phyloP scores from a whole-genome alignment of 2,113 vertebrate genomes.

The Dipodomys stephensi region DNA sequence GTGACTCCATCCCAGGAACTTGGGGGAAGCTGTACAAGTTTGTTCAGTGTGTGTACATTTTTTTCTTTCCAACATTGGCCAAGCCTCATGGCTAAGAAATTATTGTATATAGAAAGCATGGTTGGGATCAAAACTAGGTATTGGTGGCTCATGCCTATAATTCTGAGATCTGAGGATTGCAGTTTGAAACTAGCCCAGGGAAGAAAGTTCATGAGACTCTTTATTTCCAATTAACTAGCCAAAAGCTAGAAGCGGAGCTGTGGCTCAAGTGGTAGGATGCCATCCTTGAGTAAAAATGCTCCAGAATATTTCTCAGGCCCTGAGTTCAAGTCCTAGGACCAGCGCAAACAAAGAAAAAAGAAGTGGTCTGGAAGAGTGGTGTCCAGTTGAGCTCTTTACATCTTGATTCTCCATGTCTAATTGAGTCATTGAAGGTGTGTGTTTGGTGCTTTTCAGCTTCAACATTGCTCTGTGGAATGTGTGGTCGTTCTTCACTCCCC shows the following conservation, averaged over 20 bases:
- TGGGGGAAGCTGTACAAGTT: neutral
- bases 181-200: too few relatives aligned
- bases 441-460: conserved; percentile 86
- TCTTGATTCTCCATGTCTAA: neutral
- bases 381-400: neutral
- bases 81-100: neutral
- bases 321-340: too few relatives aligned
- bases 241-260: too few relatives aligned
- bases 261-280: too few relatives aligned
- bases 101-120: fast-evolving
- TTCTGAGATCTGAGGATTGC: too few relatives aligned
- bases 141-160: too few relatives aligned
- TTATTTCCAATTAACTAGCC: too few relatives aligned
- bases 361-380: neutral
- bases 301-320: too few relatives aligned
- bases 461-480: conserved; percentile 95
- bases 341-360: too few relatives aligned
- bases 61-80: neutral
- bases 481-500: conserved; percentile 96
- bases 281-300: too few relatives aligned
- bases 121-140: too few relatives aligned
- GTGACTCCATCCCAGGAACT: neutral
- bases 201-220: too few relatives aligned
- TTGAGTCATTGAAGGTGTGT: fast-evolving
- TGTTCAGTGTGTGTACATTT: fast-evolving